Evolutionary conservation across 2,113 vertebrate species (phyloP).

Genomic region (Mesembrinibis cayennensis): DNA sequence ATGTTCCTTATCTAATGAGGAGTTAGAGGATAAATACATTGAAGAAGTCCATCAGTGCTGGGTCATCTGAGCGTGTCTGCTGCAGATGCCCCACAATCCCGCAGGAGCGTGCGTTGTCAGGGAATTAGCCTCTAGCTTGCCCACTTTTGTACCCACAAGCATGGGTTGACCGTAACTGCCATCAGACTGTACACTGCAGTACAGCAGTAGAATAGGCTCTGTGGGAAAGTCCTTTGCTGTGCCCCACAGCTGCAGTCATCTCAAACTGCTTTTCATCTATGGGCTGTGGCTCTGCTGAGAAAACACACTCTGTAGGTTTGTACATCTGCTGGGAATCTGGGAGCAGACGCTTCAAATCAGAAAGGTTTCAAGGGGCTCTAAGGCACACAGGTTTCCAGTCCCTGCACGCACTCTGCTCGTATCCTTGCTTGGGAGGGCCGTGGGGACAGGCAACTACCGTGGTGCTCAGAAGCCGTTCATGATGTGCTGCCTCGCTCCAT

Average conservation of each 20-base stretch:
- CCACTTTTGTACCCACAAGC: background rate
- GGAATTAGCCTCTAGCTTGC: background rate
- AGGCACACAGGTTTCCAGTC: background rate
- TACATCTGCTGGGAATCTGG: background rate
- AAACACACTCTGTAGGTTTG: background rate
- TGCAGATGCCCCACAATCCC: background rate
- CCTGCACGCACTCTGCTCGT: background rate
- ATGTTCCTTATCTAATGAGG: conserved; percentile 9
- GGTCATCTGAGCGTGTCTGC: background rate
- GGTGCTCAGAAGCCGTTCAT: background rate
- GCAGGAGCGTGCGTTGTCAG: rapidly evolving
- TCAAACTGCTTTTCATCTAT: background rate
- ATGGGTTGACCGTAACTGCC: background rate
- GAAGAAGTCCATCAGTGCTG: conserved; percentile 8
- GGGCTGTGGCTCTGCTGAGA: background rate
- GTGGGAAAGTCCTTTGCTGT: background rate
- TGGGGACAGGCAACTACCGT: background rate
- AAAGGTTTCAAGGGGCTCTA: background rate
- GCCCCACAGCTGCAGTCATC: background rate
- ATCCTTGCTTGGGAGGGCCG: background rate
- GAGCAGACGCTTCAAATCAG: background rate
- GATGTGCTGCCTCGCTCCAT: rapidly evolving
- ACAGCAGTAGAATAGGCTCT: background rate
- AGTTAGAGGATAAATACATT: background rate
- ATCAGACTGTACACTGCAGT: background rate